Evolutionary conservation across 2,797 vertebrate genomes (phyloP), one percentile per base, ranked within the genome.

Genomic region (Xerus rutilus): DNA sequence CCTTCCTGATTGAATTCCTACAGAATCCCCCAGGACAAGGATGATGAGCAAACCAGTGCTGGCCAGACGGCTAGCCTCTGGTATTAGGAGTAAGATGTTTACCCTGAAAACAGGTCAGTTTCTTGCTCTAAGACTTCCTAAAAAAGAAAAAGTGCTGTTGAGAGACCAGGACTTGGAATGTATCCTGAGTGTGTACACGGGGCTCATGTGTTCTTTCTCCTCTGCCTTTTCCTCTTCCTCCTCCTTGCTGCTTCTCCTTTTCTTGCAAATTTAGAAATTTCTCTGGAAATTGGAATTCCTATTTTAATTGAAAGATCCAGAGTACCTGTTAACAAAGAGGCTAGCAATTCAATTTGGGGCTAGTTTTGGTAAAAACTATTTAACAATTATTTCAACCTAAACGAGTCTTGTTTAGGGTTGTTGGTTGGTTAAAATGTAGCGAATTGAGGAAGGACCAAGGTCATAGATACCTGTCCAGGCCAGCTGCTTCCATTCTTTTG

Each of bases 1-100:
- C 18, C 54, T 64, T 91, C 14, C 25, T 89, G 57, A 89, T 21
- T 88, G 86, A 95, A 86, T 96, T 94, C 12, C 0, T 8, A 20
- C 76, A 18, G 52, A 39, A 14, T 84, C 69, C 91, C 82, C 1
- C 0, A n/a, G 32, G 95, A 47, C 52, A 7, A 0, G 12, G 67
- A 32, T 54, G 23, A 30, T 85, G 92, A 90, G 69, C 47, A 86
- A 81, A 62, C 12, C n/a, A 49, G 0, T 0, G 0, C 89, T 52
- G 35, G 67, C 32, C 47, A 45, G 62, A 32, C 25, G 6, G 52
- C 35, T 6, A 18, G 43, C 78, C 47, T 67, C 86, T 69, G 49
- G 4, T 21, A 9, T 76, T 17, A 14, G 30, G 54, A 35, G 62
- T 17, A 79, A 79, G 78, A 18, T 43, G 30, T 57, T 45, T 87